Evolutionary conservation across 2,888 invertebrate genomes (phyloP).

Genomic region (Ichneumoninae sp.): DNA sequence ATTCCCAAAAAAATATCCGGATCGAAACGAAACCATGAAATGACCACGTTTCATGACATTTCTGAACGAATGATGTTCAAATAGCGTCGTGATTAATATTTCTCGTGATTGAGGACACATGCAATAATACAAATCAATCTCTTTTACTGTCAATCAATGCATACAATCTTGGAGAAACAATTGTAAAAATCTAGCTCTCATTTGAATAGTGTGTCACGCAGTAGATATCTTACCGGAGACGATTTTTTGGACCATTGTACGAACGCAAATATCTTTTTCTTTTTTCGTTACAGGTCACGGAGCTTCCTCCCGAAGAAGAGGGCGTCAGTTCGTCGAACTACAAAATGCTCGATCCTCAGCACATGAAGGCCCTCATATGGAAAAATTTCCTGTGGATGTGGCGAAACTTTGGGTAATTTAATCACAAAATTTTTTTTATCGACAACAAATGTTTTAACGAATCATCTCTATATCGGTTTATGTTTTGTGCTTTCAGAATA

Average conservation of each 20-base stretch:
- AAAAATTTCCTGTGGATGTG: constrained; percentile 95
- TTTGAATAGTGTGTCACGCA: no score
- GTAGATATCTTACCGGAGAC: no score
- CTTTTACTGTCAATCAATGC: no score
- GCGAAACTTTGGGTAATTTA: constrained; percentile 90
- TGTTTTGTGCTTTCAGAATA: constrained; percentile 85
- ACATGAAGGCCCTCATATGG: constrained; percentile 94
- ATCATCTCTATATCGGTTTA: neutral
- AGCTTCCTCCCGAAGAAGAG: constrained; percentile 90
- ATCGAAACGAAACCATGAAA: no score
- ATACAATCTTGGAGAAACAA: no score
- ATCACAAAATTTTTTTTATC: constrained; percentile 64
- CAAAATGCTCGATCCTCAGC: constrained; percentile 88
- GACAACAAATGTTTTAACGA: constrained; percentile 13
- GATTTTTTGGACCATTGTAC: neutral
- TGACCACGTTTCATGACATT: no score
- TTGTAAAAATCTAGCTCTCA: no score
- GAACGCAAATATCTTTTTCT: neutral
- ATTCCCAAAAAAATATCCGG: no score
- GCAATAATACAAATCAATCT: no score
- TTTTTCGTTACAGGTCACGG: constrained; percentile 84
- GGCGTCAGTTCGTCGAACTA: constrained; percentile 82
- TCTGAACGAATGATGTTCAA: no score
- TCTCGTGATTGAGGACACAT: no score
- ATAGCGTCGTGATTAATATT: no score